A percentile compares a stretch with the other conserved stretches of the same genome.
Conservation (phyloP, 2,888 invertebrate species). For the Ophion obscuratus region DNA sequence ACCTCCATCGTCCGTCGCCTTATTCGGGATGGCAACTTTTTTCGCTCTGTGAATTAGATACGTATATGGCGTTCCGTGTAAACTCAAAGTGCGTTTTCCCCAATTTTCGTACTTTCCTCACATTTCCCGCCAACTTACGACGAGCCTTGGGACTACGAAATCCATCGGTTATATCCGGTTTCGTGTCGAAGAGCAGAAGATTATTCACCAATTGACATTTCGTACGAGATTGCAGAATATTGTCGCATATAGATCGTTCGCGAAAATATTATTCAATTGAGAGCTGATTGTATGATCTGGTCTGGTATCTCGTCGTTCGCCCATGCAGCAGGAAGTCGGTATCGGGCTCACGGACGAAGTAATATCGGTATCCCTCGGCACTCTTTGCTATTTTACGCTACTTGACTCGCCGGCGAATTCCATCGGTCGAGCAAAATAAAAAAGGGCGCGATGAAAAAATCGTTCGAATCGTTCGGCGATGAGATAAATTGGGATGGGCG, state of each 20-base stretch:
- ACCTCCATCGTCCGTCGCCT: no score
- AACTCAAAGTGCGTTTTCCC: no score
- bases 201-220: background rate
- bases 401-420: constrained; percentile 21
- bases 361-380: constrained; percentile 55
- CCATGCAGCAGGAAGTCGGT: constrained; percentile 47
- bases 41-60: no score
- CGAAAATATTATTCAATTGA: constrained; percentile 61
- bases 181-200: no score
- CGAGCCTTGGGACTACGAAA: no score
- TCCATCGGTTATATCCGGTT: no score
- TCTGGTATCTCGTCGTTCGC: constrained; percentile 6
- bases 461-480: background rate
- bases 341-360: constrained; percentile 58
- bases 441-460: background rate
- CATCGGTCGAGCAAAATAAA: constrained; percentile 21
- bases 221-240: constrained; percentile 1
- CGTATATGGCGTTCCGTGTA: no score
- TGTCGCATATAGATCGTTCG: background rate
- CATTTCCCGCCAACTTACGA: no score
- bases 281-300: constrained; percentile 48
- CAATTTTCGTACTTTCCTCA: no score
- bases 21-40: no score
- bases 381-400: constrained; percentile 19
- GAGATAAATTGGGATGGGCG: no score